Base-by-base conservation (phyloP, 2,797 vertebrate genomes). In the Cuniculus paca region DNA sequence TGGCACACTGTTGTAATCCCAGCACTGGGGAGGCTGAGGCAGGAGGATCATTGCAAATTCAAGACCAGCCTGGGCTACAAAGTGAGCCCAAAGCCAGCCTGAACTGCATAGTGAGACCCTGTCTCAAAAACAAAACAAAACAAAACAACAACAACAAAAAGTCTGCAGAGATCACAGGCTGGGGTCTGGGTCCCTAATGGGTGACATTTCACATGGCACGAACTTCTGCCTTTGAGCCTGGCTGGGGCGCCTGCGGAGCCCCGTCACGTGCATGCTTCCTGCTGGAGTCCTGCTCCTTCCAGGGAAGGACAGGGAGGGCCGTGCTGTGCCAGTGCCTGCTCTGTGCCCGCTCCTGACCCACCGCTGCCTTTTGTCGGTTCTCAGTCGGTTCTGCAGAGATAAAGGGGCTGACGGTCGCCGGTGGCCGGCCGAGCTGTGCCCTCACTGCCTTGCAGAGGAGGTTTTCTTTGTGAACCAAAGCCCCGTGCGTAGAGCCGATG, bases 261-360 rank as follows among this genome's bases (percentile, higher is more conserved):
- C 58, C 9, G 28, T 28, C n/a, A n/a, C n/a, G n/a, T 26, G 5
- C 10, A 9, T 34, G 60, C 11, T 20, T 65, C n/a, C 36, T 17
- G 26, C 34, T 70, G 1, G 26, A 26, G 12, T 36, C 10, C 4
- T 34, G 36, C 50, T 52, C 36, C 56, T 74, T 10, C 19, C 20
- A 1, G 10, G 28, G 60, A n/a, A 61, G 22, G 36, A 84, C 34
- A 36, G 60, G 11, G 22, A 61, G n/a, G 14, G 2, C 8, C 3
- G 4, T 5, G 1, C 0, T 13, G 5, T 56, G 0, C 8, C 0
- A 61, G 12, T 20, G 8, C 22, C 82, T 10, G 42, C 42, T 42
- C 1, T 4, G 4, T 20, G 22, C 13, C 1, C 0, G 17, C 52
- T 39, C 28, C 0, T 3, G 0, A 0, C 20, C 31, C 12, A 0